These are phyloP conservation scores for Bradypus variegatus DNA, from an alignment of 2,797 vertebrate species.

Conservation along the genomic window DNA sequence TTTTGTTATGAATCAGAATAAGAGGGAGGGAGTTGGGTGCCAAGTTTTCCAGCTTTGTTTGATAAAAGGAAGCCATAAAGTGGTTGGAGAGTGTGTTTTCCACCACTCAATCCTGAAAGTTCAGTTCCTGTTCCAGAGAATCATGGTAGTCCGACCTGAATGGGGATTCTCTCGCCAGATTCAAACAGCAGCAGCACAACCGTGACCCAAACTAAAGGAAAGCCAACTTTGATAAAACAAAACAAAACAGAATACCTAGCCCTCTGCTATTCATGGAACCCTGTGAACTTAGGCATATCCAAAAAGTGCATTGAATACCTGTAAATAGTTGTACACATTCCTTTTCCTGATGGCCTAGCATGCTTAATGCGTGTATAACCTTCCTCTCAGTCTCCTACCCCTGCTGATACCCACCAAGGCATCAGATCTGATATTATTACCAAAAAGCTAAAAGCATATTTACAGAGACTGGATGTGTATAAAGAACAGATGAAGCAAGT, in stretches of 20 bases:
- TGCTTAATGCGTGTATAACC: constrained; percentile 58
- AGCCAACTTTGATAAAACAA: background rate
- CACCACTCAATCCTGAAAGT: background rate
- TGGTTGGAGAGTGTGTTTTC: background rate
- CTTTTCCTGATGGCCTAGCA: constrained; percentile 52
- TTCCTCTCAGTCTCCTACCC: constrained; percentile 62
- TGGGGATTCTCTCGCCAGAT: background rate
- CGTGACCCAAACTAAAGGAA: background rate
- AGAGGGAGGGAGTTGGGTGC: background rate
- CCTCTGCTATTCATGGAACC: background rate
- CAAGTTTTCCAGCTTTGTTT: constrained; percentile 30
- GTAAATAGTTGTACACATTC: constrained; percentile 22
- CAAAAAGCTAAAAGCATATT: constrained; percentile 74
- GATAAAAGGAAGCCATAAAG: constrained; percentile 25
- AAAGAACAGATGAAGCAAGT: constrained; percentile 71
- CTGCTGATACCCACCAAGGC: constrained; percentile 58
- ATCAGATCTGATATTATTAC: constrained; percentile 69
- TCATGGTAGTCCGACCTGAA: background rate
- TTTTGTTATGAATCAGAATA: constrained; percentile 14
- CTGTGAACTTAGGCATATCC: background rate
- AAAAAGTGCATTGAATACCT: constrained; percentile 16
- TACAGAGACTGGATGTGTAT: constrained; percentile 72
- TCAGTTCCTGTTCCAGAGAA: background rate
- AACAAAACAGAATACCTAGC: background rate
- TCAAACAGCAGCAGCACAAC: constrained; percentile 26